phyloP scores from a whole-genome alignment of 2,888 invertebrate genomes.

The Psococerastis gibbosa region DNA sequence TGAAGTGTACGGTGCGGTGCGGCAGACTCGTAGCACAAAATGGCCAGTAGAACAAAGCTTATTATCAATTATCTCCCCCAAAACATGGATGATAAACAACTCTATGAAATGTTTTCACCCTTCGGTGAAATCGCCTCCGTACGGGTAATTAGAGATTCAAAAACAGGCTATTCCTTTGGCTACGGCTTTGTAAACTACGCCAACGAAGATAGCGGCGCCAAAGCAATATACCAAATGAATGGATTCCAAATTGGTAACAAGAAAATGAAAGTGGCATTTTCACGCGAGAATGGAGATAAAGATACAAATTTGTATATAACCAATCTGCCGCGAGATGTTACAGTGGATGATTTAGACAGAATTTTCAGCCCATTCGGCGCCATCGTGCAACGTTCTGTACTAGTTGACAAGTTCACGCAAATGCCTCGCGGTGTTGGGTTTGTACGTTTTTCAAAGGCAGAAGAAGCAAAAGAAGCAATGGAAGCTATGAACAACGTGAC shows the following conservation, averaged over 20 bases:
- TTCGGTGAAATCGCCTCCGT: slow-evolving; percentile 80
- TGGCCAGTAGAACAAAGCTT: too few species aligned
- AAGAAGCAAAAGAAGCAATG: slow-evolving; percentile 82
- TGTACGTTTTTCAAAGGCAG: slow-evolving; percentile 70
- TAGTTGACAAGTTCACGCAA: slow-evolving; percentile 75
- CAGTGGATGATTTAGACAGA: slow-evolving; percentile 63
- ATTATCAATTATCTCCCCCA: slow-evolving; percentile 93
- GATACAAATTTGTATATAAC: slow-evolving; percentile 89
- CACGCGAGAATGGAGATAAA: slow-evolving; percentile 79
- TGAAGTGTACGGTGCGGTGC: too few species aligned
- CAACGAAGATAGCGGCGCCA: slow-evolving; percentile 62
- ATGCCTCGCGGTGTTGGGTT: slow-evolving; percentile 82
- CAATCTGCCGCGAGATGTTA: slow-evolving; percentile 62
- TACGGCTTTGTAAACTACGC: slow-evolving; percentile 90
- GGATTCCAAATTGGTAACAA: slow-evolving; percentile 81
- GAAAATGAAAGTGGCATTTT: slow-evolving; percentile 79
- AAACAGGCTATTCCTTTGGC: slow-evolving; percentile 90
- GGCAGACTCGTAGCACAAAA: too few species aligned
- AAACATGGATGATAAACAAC: slow-evolving; percentile 77
- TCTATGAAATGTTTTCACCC: slow-evolving; percentile 71
- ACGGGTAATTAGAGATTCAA: slow-evolving; percentile 79
- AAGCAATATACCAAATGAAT: slow-evolving; percentile 73
- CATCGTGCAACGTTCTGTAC: slow-evolving; percentile 80
- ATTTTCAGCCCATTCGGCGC: slow-evolving; percentile 76
- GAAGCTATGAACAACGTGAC: slow-evolving; percentile 65